A percentile compares a stretch with the other conserved stretches of the same genome.
Evolutionary conservation across 2,888 invertebrate species (phyloP).

Genomic region (Hydroisotoma schaefferi): DNA sequence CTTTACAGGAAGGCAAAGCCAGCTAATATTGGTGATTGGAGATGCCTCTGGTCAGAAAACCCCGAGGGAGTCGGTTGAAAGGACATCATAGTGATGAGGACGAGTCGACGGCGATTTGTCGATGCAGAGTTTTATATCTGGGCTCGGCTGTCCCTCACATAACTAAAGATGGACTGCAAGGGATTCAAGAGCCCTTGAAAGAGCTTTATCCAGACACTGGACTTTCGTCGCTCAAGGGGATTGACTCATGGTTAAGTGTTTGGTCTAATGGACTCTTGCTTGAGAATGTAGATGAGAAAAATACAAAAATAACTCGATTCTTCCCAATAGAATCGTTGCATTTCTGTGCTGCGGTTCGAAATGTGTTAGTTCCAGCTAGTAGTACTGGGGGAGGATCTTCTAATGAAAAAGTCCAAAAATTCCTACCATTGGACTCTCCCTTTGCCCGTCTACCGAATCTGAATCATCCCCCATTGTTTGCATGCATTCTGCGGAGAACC

Average conservation of each 20-base stretch:
- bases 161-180: slow-evolving; percentile 95
- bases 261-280: slow-evolving; percentile 93
- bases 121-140: slow-evolving; percentile 92
- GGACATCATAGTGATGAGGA: slow-evolving; percentile 53
- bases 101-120: slow-evolving; percentile 87
- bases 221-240: slow-evolving; percentile 79
- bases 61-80: slow-evolving; percentile 33
- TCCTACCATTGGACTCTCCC: slow-evolving; percentile 91
- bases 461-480: slow-evolving; percentile 93
- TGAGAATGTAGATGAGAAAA: slow-evolving; percentile 94
- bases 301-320: slow-evolving; percentile 88
- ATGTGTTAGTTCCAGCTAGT: slow-evolving; percentile 66
- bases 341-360: slow-evolving; percentile 92
- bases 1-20: slow-evolving; percentile 15
- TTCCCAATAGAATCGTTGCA: slow-evolving; percentile 93
- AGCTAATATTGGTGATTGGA: slow-evolving; percentile 14
- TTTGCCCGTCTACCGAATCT: slow-evolving; percentile 89
- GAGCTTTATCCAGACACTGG: slow-evolving; percentile 95
- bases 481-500: slow-evolving; percentile 90
- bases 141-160: slow-evolving; percentile 95
- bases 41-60: slow-evolving; percentile 48
- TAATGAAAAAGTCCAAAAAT: slow-evolving; percentile 69
- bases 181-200: slow-evolving; percentile 92
- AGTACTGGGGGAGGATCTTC: slow-evolving; percentile 55
- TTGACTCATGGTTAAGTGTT: slow-evolving; percentile 94